phyloP scores from a whole-genome alignment of 2,888 invertebrate genomes.

The Watsonalla cultraria region DNA sequence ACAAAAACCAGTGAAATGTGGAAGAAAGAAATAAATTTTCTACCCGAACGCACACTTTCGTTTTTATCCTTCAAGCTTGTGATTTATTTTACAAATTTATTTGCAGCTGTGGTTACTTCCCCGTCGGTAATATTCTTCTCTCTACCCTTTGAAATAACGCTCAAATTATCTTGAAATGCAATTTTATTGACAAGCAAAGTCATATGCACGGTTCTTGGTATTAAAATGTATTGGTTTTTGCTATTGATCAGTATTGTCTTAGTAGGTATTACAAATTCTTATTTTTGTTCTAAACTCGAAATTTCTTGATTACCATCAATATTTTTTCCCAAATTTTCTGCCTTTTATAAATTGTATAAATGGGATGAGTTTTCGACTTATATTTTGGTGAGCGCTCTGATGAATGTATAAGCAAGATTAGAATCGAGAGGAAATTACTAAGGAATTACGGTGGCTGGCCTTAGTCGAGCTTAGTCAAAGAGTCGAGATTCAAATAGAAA shows the following conservation, averaged over 20 bases:
- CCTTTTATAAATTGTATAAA: conserved; percentile 17
- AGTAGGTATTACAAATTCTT: conserved; percentile 2
- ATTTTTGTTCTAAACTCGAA: neutral
- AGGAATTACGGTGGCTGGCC: conserved; percentile 47
- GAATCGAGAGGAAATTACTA: conserved; percentile 46
- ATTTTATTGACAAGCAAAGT: conserved; percentile 9
- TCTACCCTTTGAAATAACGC: conserved; percentile 20
- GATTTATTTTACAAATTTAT: conserved; percentile 53
- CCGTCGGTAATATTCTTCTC: conserved; percentile 22
- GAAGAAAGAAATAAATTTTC: conserved; percentile 69
- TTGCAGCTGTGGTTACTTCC: conserved; percentile 26
- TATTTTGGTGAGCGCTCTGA: conserved; percentile 27
- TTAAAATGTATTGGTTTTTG: conserved; percentile 36
- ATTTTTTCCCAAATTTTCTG: conserved; percentile 9
- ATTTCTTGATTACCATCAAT: neutral
- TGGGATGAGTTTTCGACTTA: conserved; percentile 16
- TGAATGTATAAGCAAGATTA: conserved; percentile 31
- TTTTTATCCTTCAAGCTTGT: conserved; percentile 58
- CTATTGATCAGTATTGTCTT: conserved; percentile 23
- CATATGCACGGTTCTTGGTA: conserved; percentile 15
- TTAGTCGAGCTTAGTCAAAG: conserved; percentile 44
- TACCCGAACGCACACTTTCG: conserved; percentile 60
- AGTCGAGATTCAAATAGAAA: conserved; percentile 40
- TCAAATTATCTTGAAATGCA: conserved; percentile 13
- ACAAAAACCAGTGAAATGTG: conserved; percentile 62